phyloP scores from a whole-genome alignment of 2,797 vertebrate genomes.

The Delichon dasypus region DNA sequence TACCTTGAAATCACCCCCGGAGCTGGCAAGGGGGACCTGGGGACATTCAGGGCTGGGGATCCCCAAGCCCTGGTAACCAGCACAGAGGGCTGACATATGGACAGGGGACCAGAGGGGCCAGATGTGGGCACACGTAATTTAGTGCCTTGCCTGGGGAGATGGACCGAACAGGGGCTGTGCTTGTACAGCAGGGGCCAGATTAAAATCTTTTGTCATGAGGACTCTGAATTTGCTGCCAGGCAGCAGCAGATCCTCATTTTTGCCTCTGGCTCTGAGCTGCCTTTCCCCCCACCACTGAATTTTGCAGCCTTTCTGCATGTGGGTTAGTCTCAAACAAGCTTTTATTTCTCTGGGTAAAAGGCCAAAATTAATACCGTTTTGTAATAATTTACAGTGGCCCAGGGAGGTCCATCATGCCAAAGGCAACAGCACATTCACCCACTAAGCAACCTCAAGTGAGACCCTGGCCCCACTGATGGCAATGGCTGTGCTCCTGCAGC shows the following conservation, averaged over 20 bases:
- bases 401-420: conserved; percentile 17
- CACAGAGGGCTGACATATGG: conserved; percentile 30
- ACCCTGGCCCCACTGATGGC: background rate
- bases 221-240: background rate
- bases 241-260: background rate
- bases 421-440: conserved; percentile 27
- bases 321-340: background rate
- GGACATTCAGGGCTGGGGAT: background rate
- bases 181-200: background rate
- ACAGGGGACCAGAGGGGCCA: background rate
- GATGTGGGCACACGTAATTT: background rate
- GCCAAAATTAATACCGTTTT: conserved; percentile 36
- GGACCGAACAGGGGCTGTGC: background rate
- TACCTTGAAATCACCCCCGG: conserved; percentile 15
- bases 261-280: background rate
- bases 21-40: background rate
- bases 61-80: background rate
- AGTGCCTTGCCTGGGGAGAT: conserved; percentile 42
- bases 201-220: conserved; percentile 39
- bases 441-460: background rate
- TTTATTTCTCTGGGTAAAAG: conserved; percentile 47
- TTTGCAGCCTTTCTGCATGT: background rate
- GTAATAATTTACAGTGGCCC: conserved; percentile 25
- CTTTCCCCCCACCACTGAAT: background rate
- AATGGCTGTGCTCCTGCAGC: background rate